Conservation (phyloP, 2,113 vertebrate genomes). For the Scolopax mira region DNA sequence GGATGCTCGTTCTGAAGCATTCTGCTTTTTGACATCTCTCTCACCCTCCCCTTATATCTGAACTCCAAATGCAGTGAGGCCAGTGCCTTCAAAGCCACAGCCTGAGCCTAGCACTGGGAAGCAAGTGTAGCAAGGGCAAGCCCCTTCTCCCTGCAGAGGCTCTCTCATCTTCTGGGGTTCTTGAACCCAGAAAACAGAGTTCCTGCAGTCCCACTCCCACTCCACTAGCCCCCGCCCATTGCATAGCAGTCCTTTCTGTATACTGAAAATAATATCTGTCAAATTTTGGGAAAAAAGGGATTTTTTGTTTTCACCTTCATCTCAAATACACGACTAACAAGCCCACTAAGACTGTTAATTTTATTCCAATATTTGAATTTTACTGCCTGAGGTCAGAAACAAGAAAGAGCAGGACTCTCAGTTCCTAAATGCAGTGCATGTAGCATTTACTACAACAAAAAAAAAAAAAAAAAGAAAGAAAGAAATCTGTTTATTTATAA, state of each 20-base stretch:
- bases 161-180: background rate
- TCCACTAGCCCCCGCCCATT: background rate
- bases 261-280: background rate
- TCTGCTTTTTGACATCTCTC: background rate
- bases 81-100: background rate
- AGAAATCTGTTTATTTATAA: background rate
- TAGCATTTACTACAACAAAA: background rate
- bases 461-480: background rate
- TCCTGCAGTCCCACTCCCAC: background rate
- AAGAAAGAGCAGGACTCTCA: background rate
- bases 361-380: background rate
- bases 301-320: background rate
- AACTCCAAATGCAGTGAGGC: background rate
- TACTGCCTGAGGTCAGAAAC: background rate
- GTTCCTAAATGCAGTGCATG: background rate
- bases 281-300: background rate
- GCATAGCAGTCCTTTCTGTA: background rate
- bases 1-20: background rate
- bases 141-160: background rate
- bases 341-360: background rate
- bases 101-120: background rate
- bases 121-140: rapidly evolving
- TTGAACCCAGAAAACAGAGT: background rate
- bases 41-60: background rate
- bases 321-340: background rate